These are phyloP conservation scores for Drosophila subobscura DNA, from an alignment of 1,140 invertebrate species.

Conservation along the genomic window DNA sequence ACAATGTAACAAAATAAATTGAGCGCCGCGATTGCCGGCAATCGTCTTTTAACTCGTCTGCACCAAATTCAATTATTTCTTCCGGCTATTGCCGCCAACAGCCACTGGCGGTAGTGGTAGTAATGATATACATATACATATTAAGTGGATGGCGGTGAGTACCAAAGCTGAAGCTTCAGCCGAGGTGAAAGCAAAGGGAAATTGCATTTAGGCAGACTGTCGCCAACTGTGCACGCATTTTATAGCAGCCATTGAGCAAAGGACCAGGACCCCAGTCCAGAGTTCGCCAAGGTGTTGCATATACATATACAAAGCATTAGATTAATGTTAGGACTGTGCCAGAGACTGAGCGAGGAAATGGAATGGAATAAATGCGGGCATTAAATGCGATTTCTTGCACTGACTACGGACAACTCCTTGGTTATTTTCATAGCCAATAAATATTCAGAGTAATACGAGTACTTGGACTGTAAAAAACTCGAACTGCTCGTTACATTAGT, in stretches of 20 bases:
- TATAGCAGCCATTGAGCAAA: slow-evolving; percentile 49
- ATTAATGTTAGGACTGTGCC: slow-evolving; percentile 31
- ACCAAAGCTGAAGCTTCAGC: slow-evolving; percentile 10
- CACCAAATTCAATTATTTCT: slow-evolving; percentile 75
- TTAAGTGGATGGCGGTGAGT: neutral
- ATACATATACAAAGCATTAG: slow-evolving; percentile 27
- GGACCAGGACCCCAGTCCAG: slow-evolving; percentile 21
- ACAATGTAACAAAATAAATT: slow-evolving; percentile 70
- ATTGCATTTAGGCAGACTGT: slow-evolving; percentile 72
- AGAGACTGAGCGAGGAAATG: slow-evolving; percentile 30
- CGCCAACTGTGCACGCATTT: slow-evolving; percentile 76
- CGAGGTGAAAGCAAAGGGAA: neutral
- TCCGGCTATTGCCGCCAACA: slow-evolving; percentile 46
- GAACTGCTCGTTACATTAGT: too few relatives aligned
- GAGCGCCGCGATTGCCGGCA: slow-evolving; percentile 63
- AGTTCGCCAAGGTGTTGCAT: slow-evolving; percentile 24
- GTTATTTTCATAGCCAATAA: neutral
- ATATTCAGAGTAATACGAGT: neutral
- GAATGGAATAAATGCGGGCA: slow-evolving; percentile 39
- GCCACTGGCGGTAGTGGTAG: slow-evolving; percentile 5
- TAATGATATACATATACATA: slow-evolving; percentile 53
- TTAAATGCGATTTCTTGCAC: neutral
- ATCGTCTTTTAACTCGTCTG: slow-evolving; percentile 69
- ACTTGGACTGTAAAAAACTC: too few relatives aligned
- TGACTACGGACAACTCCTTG: too few relatives aligned